These are phyloP conservation scores for Notodonta ziczac DNA, from an alignment of 2,888 invertebrate genomes.

Conservation along the genomic window DNA sequence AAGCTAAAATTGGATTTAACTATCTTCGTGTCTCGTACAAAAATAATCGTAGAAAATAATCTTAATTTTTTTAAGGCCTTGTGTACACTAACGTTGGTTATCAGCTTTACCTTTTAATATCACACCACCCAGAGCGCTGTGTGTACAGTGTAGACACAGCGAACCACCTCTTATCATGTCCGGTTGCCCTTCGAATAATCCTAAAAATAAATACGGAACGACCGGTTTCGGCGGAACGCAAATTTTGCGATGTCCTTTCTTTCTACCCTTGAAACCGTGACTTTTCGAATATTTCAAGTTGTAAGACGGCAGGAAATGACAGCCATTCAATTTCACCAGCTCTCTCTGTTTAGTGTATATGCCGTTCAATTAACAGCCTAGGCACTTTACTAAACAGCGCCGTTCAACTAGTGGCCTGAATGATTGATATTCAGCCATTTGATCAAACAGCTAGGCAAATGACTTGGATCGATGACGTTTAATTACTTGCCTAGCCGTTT, in stretches of 20 bases:
- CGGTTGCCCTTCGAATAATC: slow-evolving; percentile 57
- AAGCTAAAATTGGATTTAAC: no score
- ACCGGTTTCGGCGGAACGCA: slow-evolving; percentile 40
- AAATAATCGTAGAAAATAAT: not conserved
- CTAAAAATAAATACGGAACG: slow-evolving; percentile 62
- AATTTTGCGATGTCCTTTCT: slow-evolving; percentile 55
- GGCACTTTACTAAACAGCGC: no score
- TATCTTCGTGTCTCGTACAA: not conserved
- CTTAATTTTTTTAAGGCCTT: not conserved
- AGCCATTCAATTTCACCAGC: slow-evolving; percentile 36
- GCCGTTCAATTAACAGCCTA: no score
- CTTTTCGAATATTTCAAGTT: slow-evolving; percentile 48
- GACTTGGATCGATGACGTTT: no score
- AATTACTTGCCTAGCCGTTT: no score
- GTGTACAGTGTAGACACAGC: slow-evolving; percentile 13
- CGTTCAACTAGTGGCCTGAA: no score
- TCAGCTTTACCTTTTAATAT: slow-evolving; percentile 31
- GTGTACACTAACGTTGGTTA: slow-evolving; percentile 14
- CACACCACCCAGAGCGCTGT: slow-evolving; percentile 20
- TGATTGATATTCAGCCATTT: no score
- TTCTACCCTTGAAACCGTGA: slow-evolving; percentile 62
- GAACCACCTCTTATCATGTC: slow-evolving; percentile 40
- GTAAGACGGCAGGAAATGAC: slow-evolving; percentile 47
- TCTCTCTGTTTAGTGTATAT: slow-evolving; percentile 32
- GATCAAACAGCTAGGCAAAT: no score